These are phyloP conservation scores for Apaloderma vittatum DNA, from an alignment of 2,113 vertebrate genomes.

Conservation along the genomic window DNA sequence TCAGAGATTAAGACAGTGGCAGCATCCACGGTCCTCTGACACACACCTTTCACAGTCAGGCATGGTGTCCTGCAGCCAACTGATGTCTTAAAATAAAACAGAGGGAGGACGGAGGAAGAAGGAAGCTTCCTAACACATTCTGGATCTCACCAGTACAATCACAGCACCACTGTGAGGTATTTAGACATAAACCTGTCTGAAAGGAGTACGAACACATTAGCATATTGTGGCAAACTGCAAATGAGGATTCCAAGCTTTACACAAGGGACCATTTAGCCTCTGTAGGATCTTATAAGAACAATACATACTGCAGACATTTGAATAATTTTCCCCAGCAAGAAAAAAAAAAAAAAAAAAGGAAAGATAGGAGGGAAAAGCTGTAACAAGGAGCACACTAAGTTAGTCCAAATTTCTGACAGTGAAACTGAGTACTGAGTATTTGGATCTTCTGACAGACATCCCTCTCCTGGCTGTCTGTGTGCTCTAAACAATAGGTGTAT, in stretches of 20 bases:
- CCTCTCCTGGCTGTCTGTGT: not conserved
- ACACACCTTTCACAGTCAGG: not conserved
- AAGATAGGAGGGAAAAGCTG: not conserved
- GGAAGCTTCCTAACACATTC: not conserved
- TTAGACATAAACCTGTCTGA: conserved; percentile 8
- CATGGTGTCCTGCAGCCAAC: not conserved
- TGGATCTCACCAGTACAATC: not conserved
- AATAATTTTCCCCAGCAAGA: not conserved
- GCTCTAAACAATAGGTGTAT: not conserved
- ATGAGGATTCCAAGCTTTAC: conserved; percentile 54
- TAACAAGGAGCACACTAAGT: not conserved
- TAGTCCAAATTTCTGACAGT: conserved; percentile 2
- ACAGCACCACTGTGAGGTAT: not conserved
- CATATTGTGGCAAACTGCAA: conserved; percentile 41
- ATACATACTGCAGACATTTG: not conserved
- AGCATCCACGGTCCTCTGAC: not conserved
- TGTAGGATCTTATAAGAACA: conserved; percentile 50
- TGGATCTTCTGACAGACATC: not conserved
- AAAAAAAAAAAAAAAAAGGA: not conserved
- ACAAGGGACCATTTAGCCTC: conserved; percentile 38
- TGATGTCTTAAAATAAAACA: not conserved
- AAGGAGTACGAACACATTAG: not conserved
- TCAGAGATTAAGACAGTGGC: not conserved
- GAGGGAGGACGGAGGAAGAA: accelerated
- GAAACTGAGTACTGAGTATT: conserved; percentile 30